phyloP scores from a whole-genome alignment of 2,797 vertebrate species.

The Cyprinella venusta region DNA sequence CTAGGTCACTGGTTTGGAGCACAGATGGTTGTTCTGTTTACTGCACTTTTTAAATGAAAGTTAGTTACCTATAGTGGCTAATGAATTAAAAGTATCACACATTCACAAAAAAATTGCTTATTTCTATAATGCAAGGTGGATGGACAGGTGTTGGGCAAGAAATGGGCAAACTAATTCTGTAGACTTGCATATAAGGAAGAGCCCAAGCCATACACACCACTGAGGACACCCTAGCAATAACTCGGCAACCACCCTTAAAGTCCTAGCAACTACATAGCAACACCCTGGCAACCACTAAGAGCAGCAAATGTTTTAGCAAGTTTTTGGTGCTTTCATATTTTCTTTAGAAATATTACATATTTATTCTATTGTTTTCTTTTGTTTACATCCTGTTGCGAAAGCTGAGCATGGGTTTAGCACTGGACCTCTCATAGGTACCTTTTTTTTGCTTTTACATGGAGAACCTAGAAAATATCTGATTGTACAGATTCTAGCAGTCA shows the following conservation, averaged over 20 bases:
- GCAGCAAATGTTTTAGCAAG: too few relatives aligned
- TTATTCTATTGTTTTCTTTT: neutral
- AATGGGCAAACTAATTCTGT: neutral
- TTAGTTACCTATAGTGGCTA: neutral
- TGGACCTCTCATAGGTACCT: neutral
- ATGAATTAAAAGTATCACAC: neutral
- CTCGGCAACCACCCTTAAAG: neutral
- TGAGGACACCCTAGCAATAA: neutral
- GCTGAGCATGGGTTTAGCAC: neutral
- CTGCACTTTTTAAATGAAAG: too few relatives aligned
- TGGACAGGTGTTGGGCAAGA: neutral
- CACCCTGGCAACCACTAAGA: neutral
- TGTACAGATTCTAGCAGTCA: neutral
- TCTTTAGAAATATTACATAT: neutral
- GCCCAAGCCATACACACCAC: too few relatives aligned
- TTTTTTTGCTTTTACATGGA: neutral
- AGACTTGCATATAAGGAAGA: too few relatives aligned
- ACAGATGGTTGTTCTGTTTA: too few relatives aligned
- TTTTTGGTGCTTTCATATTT: neutral
- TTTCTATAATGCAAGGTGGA: neutral
- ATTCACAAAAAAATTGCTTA: neutral
- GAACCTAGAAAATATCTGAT: constrained; percentile 1
- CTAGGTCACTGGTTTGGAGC: neutral
- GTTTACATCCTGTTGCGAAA: neutral
- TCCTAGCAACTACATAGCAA: neutral